Percentiles rank a stretch among this genome's conserved stretches.
These are phyloP conservation scores for Zingel zingel DNA, from an alignment of 2,113 vertebrate species.

Conservation along the genomic window DNA sequence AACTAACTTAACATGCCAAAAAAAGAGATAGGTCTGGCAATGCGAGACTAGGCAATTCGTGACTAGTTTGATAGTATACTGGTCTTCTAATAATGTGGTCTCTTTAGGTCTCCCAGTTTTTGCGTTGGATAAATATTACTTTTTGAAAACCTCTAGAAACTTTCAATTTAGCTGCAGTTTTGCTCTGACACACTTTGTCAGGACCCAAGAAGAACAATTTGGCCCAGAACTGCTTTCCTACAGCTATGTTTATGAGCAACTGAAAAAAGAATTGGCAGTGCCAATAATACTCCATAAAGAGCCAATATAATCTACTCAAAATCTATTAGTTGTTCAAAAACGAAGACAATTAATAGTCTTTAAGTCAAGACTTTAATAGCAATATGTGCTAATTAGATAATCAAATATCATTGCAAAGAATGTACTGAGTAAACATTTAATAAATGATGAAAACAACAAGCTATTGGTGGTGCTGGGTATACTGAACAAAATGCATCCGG, in stretches of 20 bases:
- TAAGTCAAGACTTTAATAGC: not conserved
- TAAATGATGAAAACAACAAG: not conserved
- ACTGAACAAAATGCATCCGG: not conserved
- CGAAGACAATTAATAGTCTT: not conserved
- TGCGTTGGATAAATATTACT: not conserved
- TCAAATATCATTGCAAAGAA: not conserved
- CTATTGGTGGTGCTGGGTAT: not conserved
- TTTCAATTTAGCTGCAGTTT: conserved; percentile 23
- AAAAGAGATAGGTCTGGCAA: too few species aligned
- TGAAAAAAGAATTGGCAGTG: conserved; percentile 13
- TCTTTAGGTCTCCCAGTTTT: not conserved
- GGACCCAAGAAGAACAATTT: conserved; percentile 19
- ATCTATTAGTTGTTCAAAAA: conserved; percentile 18
- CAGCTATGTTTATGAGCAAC: conserved; percentile 33
- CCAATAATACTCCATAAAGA: conserved; percentile 12
- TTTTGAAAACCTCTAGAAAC: conserved; percentile 1
- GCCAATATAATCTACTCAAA: conserved; percentile 20
- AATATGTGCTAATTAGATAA: not conserved
- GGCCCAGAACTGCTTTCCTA: conserved; percentile 6
- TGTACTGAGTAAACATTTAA: not conserved
- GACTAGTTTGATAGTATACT: not conserved
- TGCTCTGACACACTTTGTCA: conserved; percentile 26
- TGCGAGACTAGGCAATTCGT: too few species aligned
- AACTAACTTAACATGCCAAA: too few species aligned
- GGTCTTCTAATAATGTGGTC: not conserved